These are phyloP conservation scores for Triplophysa rosa DNA, from an alignment of 2,113 vertebrate genomes.

Conservation along the genomic window DNA sequence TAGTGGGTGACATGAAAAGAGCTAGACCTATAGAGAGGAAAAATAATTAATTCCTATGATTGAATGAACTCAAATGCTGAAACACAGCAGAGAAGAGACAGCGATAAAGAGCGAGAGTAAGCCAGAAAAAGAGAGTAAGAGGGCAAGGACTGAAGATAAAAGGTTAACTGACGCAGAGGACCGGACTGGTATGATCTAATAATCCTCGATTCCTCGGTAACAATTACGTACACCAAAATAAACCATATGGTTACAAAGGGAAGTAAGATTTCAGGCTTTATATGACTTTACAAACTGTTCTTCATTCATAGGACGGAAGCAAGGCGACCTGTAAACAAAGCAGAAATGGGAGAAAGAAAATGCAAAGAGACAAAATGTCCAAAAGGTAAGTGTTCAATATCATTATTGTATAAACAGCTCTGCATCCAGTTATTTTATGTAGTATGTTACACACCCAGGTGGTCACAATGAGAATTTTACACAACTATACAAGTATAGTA, in stretches of 20 bases:
- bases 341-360: background rate
- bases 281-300: background rate
- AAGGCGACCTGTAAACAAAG: background rate
- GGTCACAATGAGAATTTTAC: background rate
- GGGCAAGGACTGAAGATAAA: constrained; percentile 1
- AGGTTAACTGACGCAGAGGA: background rate
- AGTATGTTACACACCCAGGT: background rate
- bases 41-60: background rate
- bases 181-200: background rate
- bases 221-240: background rate
- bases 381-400: constrained; percentile 16
- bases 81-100: constrained; percentile 28
- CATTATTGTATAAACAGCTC: background rate
- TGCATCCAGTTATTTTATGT: background rate
- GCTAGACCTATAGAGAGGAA: background rate
- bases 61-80: background rate
- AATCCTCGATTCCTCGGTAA: background rate
- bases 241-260: background rate
- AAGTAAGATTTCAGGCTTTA: background rate
- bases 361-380: background rate
- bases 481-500: no score
- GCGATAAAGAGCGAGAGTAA: constrained; percentile 47
- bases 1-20: background rate
- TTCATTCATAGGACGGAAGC: background rate
- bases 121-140: constrained; percentile 29